These are phyloP conservation scores for Zaprionus nigranus DNA, from an alignment of 1,140 invertebrate species.

Conservation along the genomic window DNA sequence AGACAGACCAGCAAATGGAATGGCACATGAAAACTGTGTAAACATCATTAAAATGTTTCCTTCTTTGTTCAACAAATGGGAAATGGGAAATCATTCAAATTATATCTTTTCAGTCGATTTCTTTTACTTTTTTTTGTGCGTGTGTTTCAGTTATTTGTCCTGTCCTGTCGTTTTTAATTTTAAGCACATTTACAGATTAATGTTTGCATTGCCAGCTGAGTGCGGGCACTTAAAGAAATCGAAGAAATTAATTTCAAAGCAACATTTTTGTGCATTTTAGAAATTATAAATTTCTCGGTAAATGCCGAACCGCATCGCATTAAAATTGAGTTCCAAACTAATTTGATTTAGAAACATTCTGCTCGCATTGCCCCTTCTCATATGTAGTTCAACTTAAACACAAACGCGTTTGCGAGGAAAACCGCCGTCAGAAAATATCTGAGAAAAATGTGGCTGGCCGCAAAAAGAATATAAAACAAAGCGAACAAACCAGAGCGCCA, in stretches of 20 bases:
- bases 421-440: slow-evolving; percentile 54
- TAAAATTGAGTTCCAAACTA: slow-evolving; percentile 37
- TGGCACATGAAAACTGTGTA: slow-evolving; percentile 69
- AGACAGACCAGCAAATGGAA: slow-evolving; percentile 22
- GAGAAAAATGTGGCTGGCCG: slow-evolving; percentile 37
- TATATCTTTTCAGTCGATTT: slow-evolving; percentile 49
- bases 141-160: slow-evolving; percentile 14
- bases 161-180: slow-evolving; percentile 33
- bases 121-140: slow-evolving; percentile 2
- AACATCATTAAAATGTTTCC: slow-evolving; percentile 76
- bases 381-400: slow-evolving; percentile 45
- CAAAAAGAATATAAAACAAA: slow-evolving; percentile 38
- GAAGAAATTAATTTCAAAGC: slow-evolving; percentile 57
- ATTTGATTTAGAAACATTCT: slow-evolving; percentile 34
- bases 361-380: slow-evolving; percentile 26
- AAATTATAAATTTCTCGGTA: neutral
- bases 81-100: slow-evolving; percentile 80
- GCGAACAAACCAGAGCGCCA: slow-evolving; percentile 22
- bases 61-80: slow-evolving; percentile 54
- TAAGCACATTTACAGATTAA: slow-evolving; percentile 44
- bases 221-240: slow-evolving; percentile 57
- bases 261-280: neutral
- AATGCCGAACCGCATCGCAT: slow-evolving; percentile 40
- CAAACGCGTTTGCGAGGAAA: slow-evolving; percentile 33
- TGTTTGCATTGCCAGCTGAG: slow-evolving; percentile 19